Evolutionary conservation across 2,888 invertebrate genomes (phyloP), one percentile per base, ranked within the genome.

Genomic region (Pecten maximus): DNA sequence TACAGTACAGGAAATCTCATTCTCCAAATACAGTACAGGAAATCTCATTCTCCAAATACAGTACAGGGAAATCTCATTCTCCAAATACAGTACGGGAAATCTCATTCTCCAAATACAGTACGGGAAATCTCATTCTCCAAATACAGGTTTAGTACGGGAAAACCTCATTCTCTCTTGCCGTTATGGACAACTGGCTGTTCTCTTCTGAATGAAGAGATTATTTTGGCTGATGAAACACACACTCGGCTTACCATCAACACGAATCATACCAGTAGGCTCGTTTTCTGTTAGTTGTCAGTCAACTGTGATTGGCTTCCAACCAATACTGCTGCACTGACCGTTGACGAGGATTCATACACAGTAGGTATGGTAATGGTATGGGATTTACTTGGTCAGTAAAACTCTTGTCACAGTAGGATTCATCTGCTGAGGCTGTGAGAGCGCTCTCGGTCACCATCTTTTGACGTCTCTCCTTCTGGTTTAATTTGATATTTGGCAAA

Each of bases 401-500:
- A 74, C 74, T 74, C 74, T 74, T 74, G 74, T 74, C 74, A 74
- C 35, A 35, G 74, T 74, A 35, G 35, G 35, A 35, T 74, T 95
- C 94, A 96, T 94, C 96, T 95, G 92, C 96, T 96, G 50, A 96
- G 91, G 90, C 96, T 96, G 93, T 96, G 96, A 35, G 96, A 96
- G 54, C 96, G 94, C 88, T 94, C 95, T 23, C 96, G 93, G 10
- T 94, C 94, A 35, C 93, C 94, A 91, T 94, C 94, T 60, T 89
- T 89, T 93, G 91, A 44, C 93, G 93, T 40, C 92, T 89, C 86
- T 94, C 92, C 74, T 74, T 74, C 74, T 35, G 74, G 35, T 74
- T 74, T 28, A 10, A 35, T 35, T 28, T 94, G 93, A 91, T 95
- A 95, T 90, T 95, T 94, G 90, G 94, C 93, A 97, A 99, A 99